Base-by-base conservation (phyloP, 2,888 invertebrate genomes). In the Clepsis dumicolana region DNA sequence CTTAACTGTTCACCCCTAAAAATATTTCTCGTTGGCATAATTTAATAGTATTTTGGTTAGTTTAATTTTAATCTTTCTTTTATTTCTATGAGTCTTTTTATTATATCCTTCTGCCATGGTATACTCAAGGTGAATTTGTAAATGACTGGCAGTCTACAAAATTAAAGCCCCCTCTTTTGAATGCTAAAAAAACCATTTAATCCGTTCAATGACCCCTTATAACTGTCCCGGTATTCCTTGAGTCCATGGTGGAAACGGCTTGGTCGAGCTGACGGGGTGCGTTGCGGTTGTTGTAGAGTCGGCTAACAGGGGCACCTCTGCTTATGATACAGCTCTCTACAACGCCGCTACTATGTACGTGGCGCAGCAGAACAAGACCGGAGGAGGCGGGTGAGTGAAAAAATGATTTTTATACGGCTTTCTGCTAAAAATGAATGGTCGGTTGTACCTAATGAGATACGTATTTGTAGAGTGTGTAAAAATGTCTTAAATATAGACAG, bases 331-430 rank as follows among this genome's bases (percentile, higher is more conserved):
- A 77, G 98, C 98, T 78, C 95, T 99, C 76, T 99, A 98, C 94
- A 98, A 97, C 91, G 98, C 98, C 75, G 98, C 98, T 74, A 97
- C 98, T 72, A 97, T 97, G 96, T 99, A 98, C 92, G 98, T 98
- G 80, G 98, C 98, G 80, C 98, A 97, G 84, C 96, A 96, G 87
- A 94, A 92, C 74, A 94, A 94, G 74, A 93, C 92, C 21, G 86
- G 92, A 74, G 94, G 93, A 71, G 90, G 91, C 72, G 90, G 91
- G 90, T 91, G 78, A 88, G 86, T 79, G 48, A 21, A 44, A 16
- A 8, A 18, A 10, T 44, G 4, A 14, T n/a, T 16, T n/a, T 29
- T 5, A 16, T 7, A 21, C 48, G 10, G 18, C 21, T 10, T 48
- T 48, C 48, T 18, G 21, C 12, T 21, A 21, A 21, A 48, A 48